phyloP scores from a whole-genome alignment of 2,113 vertebrate species.

The Cheilinus undulatus region DNA sequence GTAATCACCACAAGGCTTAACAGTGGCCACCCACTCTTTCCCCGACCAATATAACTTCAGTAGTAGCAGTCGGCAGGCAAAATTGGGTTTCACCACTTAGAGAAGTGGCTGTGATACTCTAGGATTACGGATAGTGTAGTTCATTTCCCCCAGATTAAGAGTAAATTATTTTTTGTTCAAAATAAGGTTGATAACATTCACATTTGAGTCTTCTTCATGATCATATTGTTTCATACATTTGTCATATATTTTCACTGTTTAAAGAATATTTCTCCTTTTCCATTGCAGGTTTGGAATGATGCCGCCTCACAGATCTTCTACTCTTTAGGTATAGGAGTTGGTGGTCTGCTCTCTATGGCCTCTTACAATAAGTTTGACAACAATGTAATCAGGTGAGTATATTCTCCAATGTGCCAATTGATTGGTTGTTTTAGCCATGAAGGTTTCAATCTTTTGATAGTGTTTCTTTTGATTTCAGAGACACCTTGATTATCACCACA shows the following conservation, averaged over 20 bases:
- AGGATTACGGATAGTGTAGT: no score
- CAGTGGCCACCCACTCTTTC: no score
- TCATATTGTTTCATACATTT: no score
- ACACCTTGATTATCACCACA: conserved; percentile 84
- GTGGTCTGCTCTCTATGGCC: conserved; percentile 87
- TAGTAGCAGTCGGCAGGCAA: no score
- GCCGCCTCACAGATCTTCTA: conserved; percentile 89
- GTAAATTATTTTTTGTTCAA: no score
- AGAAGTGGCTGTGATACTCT: no score
- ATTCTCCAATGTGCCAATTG: neutral
- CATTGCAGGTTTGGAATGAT: conserved; percentile 86
- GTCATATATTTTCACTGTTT: neutral
- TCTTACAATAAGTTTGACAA: conserved; percentile 90
- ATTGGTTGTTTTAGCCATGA: neutral
- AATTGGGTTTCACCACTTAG: no score
- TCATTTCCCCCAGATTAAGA: no score
- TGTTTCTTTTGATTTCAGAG: conserved; percentile 70
- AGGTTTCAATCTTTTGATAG: neutral
- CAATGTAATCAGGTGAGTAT: conserved; percentile 85
- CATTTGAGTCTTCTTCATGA: no score
- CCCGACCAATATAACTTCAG: no score
- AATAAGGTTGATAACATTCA: no score
- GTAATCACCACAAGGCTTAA: no score
- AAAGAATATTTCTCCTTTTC: conserved; percentile 1
- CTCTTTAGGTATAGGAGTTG: conserved; percentile 87